Evolutionary conservation across 92 coral and sea anemone species (phyloP), one percentile per base, ranked within the genome.

Genomic region (Paramuricea clavata): DNA sequence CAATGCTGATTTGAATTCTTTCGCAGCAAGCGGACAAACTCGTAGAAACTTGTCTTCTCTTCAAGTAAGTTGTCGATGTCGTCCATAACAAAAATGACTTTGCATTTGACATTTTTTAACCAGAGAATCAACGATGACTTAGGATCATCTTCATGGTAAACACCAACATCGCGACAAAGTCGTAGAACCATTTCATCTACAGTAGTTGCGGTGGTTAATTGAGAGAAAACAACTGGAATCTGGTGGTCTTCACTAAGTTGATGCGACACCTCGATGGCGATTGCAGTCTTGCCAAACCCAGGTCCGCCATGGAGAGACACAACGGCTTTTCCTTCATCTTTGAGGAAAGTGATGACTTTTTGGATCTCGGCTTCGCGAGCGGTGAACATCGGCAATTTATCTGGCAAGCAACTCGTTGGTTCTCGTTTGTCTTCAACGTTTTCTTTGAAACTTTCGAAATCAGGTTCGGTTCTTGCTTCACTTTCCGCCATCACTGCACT

Each of bases 221-320:
- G 33, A 22, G 81, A 74, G 62, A 74, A 74, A 12, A 74, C 28
- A 31, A 74, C 81, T 25, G 81, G 13, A n/a, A 74, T 49, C 10
- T 31, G 19, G 10, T 74, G 60, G 31, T 74, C 60, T 23, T 74
- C 62, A 39, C 76, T 31, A 23, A 43, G 33, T 17, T 54, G 34
- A 49, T 74, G 62, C 11, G 81, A 74, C 49, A 74, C 81, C 52
- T 74, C 62, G 33, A 74, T 31, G 6, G 81, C 78, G 23, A 72
- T 72, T 10, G 78, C 30, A 72, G 47, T 36, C 47, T 72, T 72
- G 12, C 78, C 78, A 74, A 74, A 74, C 1, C 81, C 81, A 19
- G 81, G 81, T 41, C 81, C 81, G 15, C 81, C 81, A 44, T 41
- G 28, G 19, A 44, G 30, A 21, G 81, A 41, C 17, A 74, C 81